phyloP scores from a whole-genome alignment of 2,113 vertebrate genomes.

The Chaenogobius annularis region DNA sequence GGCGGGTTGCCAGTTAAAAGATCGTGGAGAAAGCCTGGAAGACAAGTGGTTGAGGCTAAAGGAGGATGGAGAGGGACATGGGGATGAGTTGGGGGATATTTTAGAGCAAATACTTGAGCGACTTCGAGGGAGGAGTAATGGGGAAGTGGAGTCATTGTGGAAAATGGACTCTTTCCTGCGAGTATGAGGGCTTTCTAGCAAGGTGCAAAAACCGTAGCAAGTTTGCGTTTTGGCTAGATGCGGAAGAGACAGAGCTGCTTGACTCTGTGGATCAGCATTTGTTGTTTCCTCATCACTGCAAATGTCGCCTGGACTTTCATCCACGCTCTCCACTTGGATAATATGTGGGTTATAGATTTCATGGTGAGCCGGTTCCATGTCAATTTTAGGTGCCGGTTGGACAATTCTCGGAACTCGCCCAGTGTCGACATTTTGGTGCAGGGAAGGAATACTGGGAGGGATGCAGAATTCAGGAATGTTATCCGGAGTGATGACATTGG shows the following conservation, averaged over 20 bases:
- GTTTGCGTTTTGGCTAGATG: slow-evolving; percentile 85
- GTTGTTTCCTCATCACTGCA: slow-evolving; percentile 81
- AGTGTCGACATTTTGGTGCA: slow-evolving; percentile 48
- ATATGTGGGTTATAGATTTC: slow-evolving; percentile 71
- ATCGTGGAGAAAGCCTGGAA: slow-evolving; percentile 64
- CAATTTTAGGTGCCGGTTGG: slow-evolving; percentile 51
- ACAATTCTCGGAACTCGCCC: slow-evolving; percentile 36
- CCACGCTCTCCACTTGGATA: slow-evolving; percentile 87
- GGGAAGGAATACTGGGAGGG: slow-evolving; percentile 71
- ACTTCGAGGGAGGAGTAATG: slow-evolving; percentile 73
- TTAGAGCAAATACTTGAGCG: slow-evolving; percentile 75
- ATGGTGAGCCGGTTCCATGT: slow-evolving; percentile 36
- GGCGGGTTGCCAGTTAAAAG: slow-evolving; percentile 72
- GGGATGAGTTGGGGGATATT: slow-evolving; percentile 46
- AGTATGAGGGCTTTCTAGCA: slow-evolving; percentile 89
- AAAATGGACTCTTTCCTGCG: slow-evolving; percentile 90
- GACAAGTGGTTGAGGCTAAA: slow-evolving; percentile 72
- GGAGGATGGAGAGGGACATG: slow-evolving; percentile 69
- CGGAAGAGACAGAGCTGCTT: slow-evolving; percentile 87
- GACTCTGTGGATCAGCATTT: slow-evolving; percentile 86
- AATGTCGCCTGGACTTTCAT: slow-evolving; percentile 71
- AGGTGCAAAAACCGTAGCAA: slow-evolving; percentile 86
- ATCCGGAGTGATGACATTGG: slow-evolving; percentile 81
- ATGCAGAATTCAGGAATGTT: slow-evolving; percentile 83
- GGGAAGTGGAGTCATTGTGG: slow-evolving; percentile 74